phyloP scores from a whole-genome alignment of 2,888 invertebrate species.

The Tenthredo amoena region DNA sequence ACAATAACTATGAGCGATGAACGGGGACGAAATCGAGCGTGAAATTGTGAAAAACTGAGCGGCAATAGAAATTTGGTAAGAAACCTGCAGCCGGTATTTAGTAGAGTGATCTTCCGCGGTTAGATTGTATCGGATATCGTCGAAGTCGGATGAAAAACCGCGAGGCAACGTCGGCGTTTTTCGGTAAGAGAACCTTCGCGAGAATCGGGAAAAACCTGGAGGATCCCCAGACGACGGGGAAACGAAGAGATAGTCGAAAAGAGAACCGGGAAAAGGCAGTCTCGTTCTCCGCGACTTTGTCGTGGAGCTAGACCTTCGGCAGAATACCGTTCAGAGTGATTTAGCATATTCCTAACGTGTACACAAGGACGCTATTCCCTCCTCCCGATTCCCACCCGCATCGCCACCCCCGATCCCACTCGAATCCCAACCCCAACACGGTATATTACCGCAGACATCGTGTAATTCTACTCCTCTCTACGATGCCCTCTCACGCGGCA shows the following conservation, averaged over 20 bases:
- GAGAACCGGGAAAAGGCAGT: slow-evolving; percentile 7
- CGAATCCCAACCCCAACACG: slow-evolving; percentile 58
- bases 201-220: background rate
- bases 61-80: slow-evolving; percentile 17
- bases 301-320: slow-evolving; percentile 56
- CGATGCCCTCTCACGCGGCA: slow-evolving; percentile 64
- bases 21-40: slow-evolving; percentile 29
- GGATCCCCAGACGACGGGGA: background rate
- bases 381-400: background rate
- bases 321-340: slow-evolving; percentile 56
- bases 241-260: background rate
- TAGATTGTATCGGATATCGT: slow-evolving; percentile 3
- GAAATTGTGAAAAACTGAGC: slow-evolving; percentile 34
- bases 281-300: background rate
- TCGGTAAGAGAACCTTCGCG: background rate
- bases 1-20: slow-evolving; percentile 29
- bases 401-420: slow-evolving; percentile 48
- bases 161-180: slow-evolving; percentile 33
- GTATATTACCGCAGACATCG: slow-evolving; percentile 71
- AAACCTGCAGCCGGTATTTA: slow-evolving; percentile 26
- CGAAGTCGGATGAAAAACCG: slow-evolving; percentile 12
- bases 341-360: slow-evolving; percentile 56
- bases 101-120: slow-evolving; percentile 28
- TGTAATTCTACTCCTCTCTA: slow-evolving; percentile 71
- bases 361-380: slow-evolving; percentile 50